phyloP scores from a whole-genome alignment of 2,888 invertebrate species.

The Caenorhabditis sulstoni region DNA sequence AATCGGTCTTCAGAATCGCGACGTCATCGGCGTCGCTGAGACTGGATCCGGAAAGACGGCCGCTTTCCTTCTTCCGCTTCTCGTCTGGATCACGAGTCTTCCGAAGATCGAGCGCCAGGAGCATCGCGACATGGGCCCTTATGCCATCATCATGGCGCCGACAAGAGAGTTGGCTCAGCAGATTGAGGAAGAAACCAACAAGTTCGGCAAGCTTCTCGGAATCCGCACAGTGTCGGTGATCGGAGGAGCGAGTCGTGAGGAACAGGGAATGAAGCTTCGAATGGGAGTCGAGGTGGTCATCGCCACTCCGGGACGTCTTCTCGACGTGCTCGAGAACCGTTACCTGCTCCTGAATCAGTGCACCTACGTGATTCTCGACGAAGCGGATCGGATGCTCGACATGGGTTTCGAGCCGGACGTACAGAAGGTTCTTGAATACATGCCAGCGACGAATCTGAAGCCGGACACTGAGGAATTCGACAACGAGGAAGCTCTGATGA shows the following conservation, averaged over 20 bases:
- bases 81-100: constrained; percentile 95
- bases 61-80: constrained; percentile 95
- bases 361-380: constrained; percentile 91
- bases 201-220: constrained; percentile 93
- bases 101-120: constrained; percentile 89
- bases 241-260: constrained; percentile 94
- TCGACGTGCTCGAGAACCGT: constrained; percentile 97
- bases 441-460: constrained; percentile 98
- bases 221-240: constrained; percentile 95
- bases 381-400: constrained; percentile 99
- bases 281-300: constrained; percentile 98
- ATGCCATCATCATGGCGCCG: constrained; percentile 98
- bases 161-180: constrained; percentile 85
- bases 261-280: constrained; percentile 88
- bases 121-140: constrained; percentile 86
- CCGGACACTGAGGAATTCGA: constrained; percentile 99
- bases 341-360: constrained; percentile 97
- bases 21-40: constrained; percentile 99
- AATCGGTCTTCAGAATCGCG: constrained; percentile 87
- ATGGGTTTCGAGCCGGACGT: constrained; percentile 99
- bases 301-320: constrained; percentile 98
- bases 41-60: constrained; percentile 99
- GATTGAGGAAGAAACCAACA: constrained; percentile 98
- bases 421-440: constrained; percentile 95
- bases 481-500: constrained; percentile 91